Conservation (phyloP, 2,113 vertebrate species). For the Triplophysa tibetana region DNA sequence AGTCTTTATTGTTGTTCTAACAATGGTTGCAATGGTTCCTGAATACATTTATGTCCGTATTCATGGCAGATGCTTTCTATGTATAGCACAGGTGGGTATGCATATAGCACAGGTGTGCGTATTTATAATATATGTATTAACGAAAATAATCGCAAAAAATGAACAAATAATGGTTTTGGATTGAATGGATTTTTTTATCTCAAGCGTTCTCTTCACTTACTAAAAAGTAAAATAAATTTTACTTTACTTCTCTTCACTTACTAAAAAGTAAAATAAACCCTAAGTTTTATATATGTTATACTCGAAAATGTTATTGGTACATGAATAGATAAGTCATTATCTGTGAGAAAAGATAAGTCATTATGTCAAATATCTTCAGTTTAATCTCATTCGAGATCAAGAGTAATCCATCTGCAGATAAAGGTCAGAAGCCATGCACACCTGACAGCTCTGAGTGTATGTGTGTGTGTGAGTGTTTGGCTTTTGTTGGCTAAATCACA, state of each 20-base stretch:
- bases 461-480: neutral
- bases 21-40: slow-evolving; percentile 2
- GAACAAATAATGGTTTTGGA: no score
- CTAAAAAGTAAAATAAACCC: no score
- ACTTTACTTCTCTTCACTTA: no score
- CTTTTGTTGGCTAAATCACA: slow-evolving; percentile 9
- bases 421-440: neutral
- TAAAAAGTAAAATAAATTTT: no score
- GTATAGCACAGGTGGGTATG: neutral
- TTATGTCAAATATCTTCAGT: slow-evolving; percentile 3
- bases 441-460: neutral
- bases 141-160: no score
- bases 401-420: neutral
- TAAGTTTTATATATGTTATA: no score
- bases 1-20: neutral
- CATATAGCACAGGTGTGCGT: no score
- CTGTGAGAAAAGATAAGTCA: neutral
- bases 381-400: neutral
- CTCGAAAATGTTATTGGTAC: no score
- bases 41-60: neutral
- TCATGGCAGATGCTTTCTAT: neutral
- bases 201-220: no score
- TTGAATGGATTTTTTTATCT: no score
- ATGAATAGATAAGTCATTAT: neutral
- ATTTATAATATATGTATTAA: no score